These are phyloP conservation scores for Microchirus variegatus DNA, from an alignment of 2,797 vertebrate species.

Conservation along the genomic window DNA sequence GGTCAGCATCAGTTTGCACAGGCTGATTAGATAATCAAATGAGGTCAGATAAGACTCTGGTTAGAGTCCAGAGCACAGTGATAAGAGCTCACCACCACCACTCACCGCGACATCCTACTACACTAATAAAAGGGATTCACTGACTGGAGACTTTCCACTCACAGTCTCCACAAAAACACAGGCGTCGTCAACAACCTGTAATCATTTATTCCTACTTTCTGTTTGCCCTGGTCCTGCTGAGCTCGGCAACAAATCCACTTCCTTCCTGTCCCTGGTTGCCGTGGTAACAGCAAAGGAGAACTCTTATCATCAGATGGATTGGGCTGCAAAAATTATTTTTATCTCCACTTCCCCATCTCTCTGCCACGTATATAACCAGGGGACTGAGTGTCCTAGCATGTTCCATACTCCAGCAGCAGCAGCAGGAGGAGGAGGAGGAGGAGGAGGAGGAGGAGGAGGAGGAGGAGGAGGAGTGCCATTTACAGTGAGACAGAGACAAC, in stretches of 20 bases:
- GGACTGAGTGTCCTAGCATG: constrained; percentile 53
- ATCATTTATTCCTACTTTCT: constrained; percentile 30
- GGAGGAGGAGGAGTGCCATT: constrained; percentile 2
- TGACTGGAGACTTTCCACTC: constrained; percentile 9
- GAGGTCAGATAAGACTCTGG: constrained; percentile 66
- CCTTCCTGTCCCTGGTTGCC: constrained; percentile 65
- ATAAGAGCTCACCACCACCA: constrained; percentile 35
- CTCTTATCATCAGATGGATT: constrained; percentile 62
- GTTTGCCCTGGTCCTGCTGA: constrained; percentile 47
- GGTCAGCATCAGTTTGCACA: constrained; percentile 47
- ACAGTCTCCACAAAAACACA: constrained; percentile 1
- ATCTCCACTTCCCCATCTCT: constrained; percentile 72
- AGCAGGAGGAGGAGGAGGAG: constrained; percentile 7
- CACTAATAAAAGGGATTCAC: constrained; percentile 9
- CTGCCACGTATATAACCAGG: constrained; percentile 37
- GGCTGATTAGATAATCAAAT: constrained; percentile 66
- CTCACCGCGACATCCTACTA: constrained; percentile 9
- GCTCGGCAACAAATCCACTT: constrained; percentile 67
- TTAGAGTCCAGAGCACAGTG: constrained; percentile 51
- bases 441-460: too few species aligned
- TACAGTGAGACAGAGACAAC: constrained; percentile 18
- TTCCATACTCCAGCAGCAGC: constrained; percentile 46
- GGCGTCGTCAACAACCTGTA: background rate
- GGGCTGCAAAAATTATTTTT: constrained; percentile 70
- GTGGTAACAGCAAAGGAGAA: constrained; percentile 71